phyloP scores from a whole-genome alignment of 1,140 invertebrate genomes.

The Spodoptera litura region DNA sequence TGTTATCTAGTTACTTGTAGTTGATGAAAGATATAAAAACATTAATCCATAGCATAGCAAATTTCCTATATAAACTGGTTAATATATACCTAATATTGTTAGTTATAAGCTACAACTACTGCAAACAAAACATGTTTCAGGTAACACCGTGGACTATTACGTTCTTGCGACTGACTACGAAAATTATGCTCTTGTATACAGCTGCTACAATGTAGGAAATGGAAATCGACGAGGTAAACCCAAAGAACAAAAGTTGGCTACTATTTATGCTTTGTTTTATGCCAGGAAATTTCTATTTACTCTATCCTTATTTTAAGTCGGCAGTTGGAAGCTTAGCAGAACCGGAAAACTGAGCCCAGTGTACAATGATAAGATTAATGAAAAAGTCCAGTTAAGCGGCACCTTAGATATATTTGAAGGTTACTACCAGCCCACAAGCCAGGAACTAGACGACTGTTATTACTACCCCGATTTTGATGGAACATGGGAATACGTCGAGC shows the following conservation, averaged over 20 bases:
- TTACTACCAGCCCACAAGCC: constrained; percentile 60
- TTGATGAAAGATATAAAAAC: too few species aligned
- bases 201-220: constrained; percentile 66
- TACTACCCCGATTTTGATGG: constrained; percentile 65
- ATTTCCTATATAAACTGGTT: too few species aligned
- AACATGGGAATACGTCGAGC: constrained; percentile 55
- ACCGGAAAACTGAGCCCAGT: not conserved
- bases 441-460: constrained; percentile 70
- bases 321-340: constrained; percentile 18
- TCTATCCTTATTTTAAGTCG: not conserved
- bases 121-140: not conserved
- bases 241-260: too few species aligned
- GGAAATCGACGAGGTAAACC: constrained; percentile 57
- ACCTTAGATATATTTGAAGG: not conserved
- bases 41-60: too few species aligned
- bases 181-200: constrained; percentile 74
- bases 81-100: too few species aligned
- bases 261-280: too few species aligned
- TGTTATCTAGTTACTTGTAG: too few species aligned
- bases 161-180: constrained; percentile 76
- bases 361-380: not conserved
- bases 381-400: not conserved
- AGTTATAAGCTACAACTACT: not conserved
- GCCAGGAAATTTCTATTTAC: too few species aligned
- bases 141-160: constrained; percentile 63